Conservation (phyloP, 1,140 invertebrate genomes). For the Luehdorfia chinensis region DNA sequence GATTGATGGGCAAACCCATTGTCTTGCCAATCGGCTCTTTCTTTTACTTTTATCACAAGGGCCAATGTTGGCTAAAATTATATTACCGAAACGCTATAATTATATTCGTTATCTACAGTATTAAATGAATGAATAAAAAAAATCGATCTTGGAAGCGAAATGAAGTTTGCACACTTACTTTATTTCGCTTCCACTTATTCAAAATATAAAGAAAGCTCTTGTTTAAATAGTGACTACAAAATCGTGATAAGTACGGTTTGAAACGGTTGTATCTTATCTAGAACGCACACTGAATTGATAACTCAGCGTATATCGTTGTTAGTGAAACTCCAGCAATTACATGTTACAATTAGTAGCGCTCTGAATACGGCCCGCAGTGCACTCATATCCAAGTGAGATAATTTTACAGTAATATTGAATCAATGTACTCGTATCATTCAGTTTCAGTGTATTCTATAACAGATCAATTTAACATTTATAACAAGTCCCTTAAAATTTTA, state of each 20-base stretch:
- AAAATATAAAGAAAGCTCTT: not conserved
- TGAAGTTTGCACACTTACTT: not conserved
- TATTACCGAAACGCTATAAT: conserved; percentile 1
- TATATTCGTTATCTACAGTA: no score
- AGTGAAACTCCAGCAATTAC: conserved; percentile 51
- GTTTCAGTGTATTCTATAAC: no score
- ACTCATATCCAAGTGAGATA: not conserved
- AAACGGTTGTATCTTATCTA: conserved; percentile 22
- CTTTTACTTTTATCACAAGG: not conserved
- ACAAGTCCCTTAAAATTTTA: no score
- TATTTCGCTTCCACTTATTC: no score
- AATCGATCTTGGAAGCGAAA: not conserved
- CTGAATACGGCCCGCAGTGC: conserved; percentile 33
- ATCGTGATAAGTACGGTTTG: conserved; percentile 4
- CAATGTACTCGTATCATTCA: no score
- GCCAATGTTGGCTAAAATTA: no score
- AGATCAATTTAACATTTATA: no score
- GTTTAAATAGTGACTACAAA: conserved; percentile 16
- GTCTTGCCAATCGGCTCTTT: conserved; percentile 2
- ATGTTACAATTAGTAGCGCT: conserved; percentile 42
- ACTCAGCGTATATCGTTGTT: conserved; percentile 45
- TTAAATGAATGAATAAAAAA: no score
- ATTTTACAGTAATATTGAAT: not conserved
- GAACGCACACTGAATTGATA: conserved; percentile 38
- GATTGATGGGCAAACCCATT: conserved; percentile 16